Evolutionary conservation across 2,797 vertebrate species (phyloP).

Genomic region (Pitangus sulphuratus): DNA sequence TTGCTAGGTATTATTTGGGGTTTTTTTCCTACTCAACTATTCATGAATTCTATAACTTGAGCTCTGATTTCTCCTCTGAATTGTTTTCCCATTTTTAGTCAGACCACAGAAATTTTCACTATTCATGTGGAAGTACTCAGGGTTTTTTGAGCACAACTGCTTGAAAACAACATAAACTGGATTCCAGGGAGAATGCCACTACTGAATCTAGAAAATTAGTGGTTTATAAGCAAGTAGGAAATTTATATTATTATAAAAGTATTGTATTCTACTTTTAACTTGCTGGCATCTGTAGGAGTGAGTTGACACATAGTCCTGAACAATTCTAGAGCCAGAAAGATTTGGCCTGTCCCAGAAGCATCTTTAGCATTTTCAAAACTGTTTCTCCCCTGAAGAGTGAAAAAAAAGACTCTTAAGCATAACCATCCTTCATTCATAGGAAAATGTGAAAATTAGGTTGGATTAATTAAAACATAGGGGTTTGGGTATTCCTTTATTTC

Average conservation of each 20-base stretch:
- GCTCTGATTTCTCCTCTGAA: slow-evolving; percentile 12
- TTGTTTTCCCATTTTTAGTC: slow-evolving; percentile 26
- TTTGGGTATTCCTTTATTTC: background rate
- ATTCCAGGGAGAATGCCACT: background rate
- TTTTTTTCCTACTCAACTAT: background rate
- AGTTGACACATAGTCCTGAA: background rate
- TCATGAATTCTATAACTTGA: slow-evolving; percentile 16
- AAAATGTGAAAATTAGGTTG: background rate
- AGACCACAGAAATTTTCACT: background rate
- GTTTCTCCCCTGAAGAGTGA: background rate
- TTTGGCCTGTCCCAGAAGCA: background rate
- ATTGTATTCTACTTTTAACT: background rate
- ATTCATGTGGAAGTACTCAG: background rate
- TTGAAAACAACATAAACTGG: slow-evolving; percentile 6
- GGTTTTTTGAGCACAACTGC: background rate
- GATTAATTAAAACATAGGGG: background rate
- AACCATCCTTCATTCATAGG: background rate
- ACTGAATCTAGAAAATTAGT: slow-evolving; percentile 1
- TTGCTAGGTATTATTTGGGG: background rate
- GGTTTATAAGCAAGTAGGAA: background rate
- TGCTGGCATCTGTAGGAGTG: background rate
- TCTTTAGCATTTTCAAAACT: background rate
- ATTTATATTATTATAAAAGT: background rate
- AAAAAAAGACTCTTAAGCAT: background rate
- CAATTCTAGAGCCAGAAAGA: background rate